These are phyloP conservation scores for Phycodurus eques DNA, from an alignment of 2,113 vertebrate species.

Conservation along the genomic window DNA sequence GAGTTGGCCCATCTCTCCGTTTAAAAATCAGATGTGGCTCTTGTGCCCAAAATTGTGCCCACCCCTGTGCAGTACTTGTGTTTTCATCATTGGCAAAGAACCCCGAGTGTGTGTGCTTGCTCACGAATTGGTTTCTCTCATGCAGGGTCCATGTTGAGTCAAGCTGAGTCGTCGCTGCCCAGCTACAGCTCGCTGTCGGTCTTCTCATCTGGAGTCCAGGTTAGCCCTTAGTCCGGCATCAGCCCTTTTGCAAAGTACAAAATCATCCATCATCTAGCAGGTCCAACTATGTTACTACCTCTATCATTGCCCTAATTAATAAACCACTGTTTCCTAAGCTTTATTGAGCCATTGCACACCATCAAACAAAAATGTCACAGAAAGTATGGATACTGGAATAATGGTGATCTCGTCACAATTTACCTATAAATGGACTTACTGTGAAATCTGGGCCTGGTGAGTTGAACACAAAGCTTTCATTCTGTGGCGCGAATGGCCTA, in stretches of 20 bases:
- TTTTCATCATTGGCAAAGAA: constrained; percentile 30
- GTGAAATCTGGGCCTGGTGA: not conserved
- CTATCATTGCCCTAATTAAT: not conserved
- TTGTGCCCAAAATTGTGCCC: too few relatives aligned
- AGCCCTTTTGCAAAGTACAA: constrained; percentile 35
- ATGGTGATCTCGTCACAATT: not conserved
- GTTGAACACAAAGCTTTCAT: too few relatives aligned
- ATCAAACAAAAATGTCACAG: not conserved
- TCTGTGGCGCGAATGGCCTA: too few relatives aligned
- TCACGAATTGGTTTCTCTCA: not conserved
- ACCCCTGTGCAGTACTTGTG: constrained; percentile 17
- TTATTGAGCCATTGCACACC: too few relatives aligned
- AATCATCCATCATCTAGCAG: not conserved
- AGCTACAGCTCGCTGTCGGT: constrained; percentile 78
- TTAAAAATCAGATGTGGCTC: too few relatives aligned
- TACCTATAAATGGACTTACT: not conserved
- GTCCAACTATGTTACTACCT: not conserved
- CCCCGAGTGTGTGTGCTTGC: constrained; percentile 10
- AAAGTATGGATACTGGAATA: not conserved
- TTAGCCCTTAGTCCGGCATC: constrained; percentile 56
- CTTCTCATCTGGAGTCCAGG: constrained; percentile 78
- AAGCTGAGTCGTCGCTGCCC: constrained; percentile 75
- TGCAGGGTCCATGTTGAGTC: constrained; percentile 79
- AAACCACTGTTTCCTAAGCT: too few relatives aligned
- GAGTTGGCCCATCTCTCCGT: not conserved